These are phyloP conservation scores for Syritta pipiens DNA, from an alignment of 2,888 invertebrate genomes.

Conservation along the genomic window DNA sequence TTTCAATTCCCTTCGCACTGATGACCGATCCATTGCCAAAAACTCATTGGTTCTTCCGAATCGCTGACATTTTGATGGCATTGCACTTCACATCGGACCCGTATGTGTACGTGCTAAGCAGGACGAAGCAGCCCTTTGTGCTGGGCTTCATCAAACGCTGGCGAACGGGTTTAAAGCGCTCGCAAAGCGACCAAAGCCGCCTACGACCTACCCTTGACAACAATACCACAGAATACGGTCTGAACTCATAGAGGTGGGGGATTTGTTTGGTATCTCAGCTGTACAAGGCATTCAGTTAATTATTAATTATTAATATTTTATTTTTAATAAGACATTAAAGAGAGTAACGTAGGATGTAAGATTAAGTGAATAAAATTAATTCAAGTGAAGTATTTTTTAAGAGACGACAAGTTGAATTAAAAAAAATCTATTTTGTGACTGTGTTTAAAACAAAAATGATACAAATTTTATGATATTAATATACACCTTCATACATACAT, in stretches of 20 bases:
- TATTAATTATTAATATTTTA: slow-evolving; percentile 26
- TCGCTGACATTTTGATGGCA: slow-evolving; percentile 88
- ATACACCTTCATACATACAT: slow-evolving; percentile 2
- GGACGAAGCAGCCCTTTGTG: slow-evolving; percentile 80
- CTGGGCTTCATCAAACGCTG: slow-evolving; percentile 76
- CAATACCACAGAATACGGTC: slow-evolving; percentile 76
- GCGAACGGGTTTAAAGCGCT: slow-evolving; percentile 76
- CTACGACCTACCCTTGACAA: slow-evolving; percentile 76
- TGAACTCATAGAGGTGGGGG: slow-evolving; percentile 70
- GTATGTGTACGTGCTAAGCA: slow-evolving; percentile 88
- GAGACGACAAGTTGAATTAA: slow-evolving; percentile 7
- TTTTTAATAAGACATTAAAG: slow-evolving; percentile 42
- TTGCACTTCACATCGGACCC: slow-evolving; percentile 92
- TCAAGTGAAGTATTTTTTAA: slow-evolving; percentile 39
- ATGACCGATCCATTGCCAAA: slow-evolving; percentile 73
- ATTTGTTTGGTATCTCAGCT: slow-evolving; percentile 54
- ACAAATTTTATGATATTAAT: slow-evolving; percentile 64
- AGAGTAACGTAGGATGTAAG: slow-evolving; percentile 21
- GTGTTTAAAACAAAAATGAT: slow-evolving; percentile 54
- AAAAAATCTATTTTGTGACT: slow-evolving; percentile 60
- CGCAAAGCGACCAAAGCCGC: slow-evolving; percentile 77
- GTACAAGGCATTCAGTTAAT: slow-evolving; percentile 52
- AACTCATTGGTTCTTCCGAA: slow-evolving; percentile 78
- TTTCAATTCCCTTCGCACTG: slow-evolving; percentile 83
- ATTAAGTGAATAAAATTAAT: slow-evolving; percentile 19